Evolutionary conservation across 2,113 vertebrate species (phyloP), one percentile per base, ranked within the genome.

Genomic region (Ceratotherium simum): DNA sequence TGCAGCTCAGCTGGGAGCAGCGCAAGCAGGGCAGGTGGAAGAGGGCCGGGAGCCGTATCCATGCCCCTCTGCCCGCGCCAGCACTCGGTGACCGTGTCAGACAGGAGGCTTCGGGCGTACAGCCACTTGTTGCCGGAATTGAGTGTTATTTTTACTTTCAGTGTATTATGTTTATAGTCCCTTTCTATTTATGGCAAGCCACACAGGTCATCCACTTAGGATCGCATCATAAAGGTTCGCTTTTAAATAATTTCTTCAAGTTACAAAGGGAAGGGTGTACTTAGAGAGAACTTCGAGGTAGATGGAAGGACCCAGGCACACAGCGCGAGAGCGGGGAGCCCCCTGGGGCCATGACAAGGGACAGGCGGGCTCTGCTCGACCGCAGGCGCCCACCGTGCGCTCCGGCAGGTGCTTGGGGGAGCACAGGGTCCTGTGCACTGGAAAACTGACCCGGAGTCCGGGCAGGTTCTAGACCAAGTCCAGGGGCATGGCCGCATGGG

Each of bases 21-120:
- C 9, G 48, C 8, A 0, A 48, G 48, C 48, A 48, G 8, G 48
- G 48, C 48, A 48, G 48, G 48, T 1, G 48, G 48, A 10, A 10
- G 48, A 48, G 48, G 48, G 48, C 9, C 42, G 42, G 42, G 42
- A 42, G 42, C 42, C 42, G 42, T 5, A 5, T 42, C 42, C 42
- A 42, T 5, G 48, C 48, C 48, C 48, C 48, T 51, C 51, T 54
- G 51, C 51, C 51, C 51, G 14, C 51, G 27, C 12, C 0, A 1
- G 78, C 48, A 31, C 25, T 14, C n/a, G 14, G 60, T 5, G 36
- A 39, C n/a, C 31, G 54, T 25, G 39, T 69, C 78, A 62, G 48
- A 60, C 11, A 36, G 25, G n/a, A 27, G 64, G 54, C 1, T n/a
- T n/a, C 8, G 2, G 9, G 8, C 1, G 5, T 11, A 8, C 48